Evolutionary conservation across 2,113 vertebrate species (phyloP), one percentile per base, ranked within the genome.

Genomic region (Leucosticte australis): DNA sequence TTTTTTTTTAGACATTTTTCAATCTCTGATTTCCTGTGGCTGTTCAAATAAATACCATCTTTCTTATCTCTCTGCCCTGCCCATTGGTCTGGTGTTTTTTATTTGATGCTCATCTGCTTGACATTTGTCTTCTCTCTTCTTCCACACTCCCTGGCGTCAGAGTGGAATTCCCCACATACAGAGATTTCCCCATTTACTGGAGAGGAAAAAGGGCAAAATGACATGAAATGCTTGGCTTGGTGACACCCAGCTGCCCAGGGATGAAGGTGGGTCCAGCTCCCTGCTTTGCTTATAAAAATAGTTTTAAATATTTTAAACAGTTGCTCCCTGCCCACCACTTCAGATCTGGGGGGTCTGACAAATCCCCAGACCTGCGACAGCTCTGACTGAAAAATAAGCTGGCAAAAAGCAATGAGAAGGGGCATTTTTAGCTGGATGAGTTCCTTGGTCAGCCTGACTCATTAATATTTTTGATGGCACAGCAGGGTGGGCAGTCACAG

Each of bases 11-110:
- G 65, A 30, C 50, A 20, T 89, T 93, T 96, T 96, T 95, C 95
- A 94, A 74, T 94, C 96, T 95, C 60, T 86, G 42, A 76, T 82
- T 78, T 96, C 96, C 92, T 95, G 78, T 46, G 78, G 89, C 94
- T 96, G 20, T 86, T 96, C 84, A 74, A 97, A 97, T 97, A 97
- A 97, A 97, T 14, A 50, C 17, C 93, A 92, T 90, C 95, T 96
- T 97, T 97, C 95, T 97, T 95, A 96, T 88, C 84, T 97, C 92
- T 96, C 88, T 80, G 65, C 91, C 80, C 57, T 94, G 75, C 79
- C 67, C 86, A 65, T 60, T 47, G 4, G 86, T 82, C 92, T 96
- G 68, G 6, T 75, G 85, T 52, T 80, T 39, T 88, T 93, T 77
- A 77, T 84, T 92, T 70, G 73, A 46, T 80, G 59, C 39, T 96